Evolutionary conservation across 1,140 invertebrate genomes (phyloP).

Genomic region (Platorchestia sp.): DNA sequence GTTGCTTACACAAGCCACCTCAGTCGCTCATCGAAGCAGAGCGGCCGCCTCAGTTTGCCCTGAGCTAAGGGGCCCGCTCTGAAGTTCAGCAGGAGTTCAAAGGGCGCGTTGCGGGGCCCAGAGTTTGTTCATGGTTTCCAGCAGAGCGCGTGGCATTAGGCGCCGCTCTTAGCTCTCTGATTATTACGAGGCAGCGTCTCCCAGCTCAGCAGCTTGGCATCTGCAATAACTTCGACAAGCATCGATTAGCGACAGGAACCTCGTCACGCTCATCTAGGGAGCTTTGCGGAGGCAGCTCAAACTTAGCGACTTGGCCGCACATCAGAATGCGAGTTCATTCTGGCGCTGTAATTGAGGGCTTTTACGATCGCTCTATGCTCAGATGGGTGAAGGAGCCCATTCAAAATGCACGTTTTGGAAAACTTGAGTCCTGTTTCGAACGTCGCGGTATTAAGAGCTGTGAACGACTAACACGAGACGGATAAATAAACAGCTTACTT

Average conservation of each 20-base stretch:
- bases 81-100: not conserved
- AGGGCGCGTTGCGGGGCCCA: not conserved
- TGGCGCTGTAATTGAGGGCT: not conserved
- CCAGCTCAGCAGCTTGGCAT: not conserved
- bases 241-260: not conserved
- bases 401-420: not conserved
- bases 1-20: not conserved
- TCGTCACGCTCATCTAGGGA: not conserved
- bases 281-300: not conserved
- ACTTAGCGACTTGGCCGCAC: not conserved
- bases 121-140: constrained; percentile 7
- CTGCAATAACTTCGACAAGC: not conserved
- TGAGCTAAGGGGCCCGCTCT: not conserved
- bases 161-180: not conserved
- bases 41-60: not conserved
- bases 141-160: not conserved
- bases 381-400: not conserved
- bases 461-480: not conserved
- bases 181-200: not conserved
- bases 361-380: not conserved
- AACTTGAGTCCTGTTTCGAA: not conserved
- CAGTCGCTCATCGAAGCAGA: not conserved
- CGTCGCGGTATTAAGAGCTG: not conserved
- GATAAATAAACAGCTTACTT: not conserved
- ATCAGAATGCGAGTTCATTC: not conserved